Conservation (phyloP, 30 jellyfish, hydroid and myxozoan genomes). For the Cassiopea xamachana region DNA sequence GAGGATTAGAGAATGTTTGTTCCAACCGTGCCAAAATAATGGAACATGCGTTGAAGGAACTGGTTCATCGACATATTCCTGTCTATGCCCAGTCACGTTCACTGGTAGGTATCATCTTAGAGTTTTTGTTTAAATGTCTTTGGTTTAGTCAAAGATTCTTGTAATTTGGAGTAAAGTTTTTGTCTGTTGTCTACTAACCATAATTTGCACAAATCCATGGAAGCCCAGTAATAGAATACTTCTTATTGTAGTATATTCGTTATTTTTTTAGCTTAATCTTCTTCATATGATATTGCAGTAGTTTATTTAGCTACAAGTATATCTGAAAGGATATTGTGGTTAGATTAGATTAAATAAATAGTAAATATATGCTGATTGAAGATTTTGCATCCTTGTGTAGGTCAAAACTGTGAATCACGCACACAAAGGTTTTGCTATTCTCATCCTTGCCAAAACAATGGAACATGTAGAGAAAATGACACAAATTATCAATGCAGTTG, state of each 20-base stretch:
- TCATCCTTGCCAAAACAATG: slow-evolving; percentile 69
- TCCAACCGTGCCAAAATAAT: slow-evolving; percentile 66
- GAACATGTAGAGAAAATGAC: slow-evolving; percentile 59
- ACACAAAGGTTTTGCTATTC: slow-evolving; percentile 47
- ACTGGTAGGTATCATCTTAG: slow-evolving; percentile 16
- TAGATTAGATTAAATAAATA: no score
- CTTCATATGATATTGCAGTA: no score
- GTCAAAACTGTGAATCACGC: slow-evolving; percentile 52
- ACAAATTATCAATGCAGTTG: slow-evolving; percentile 46
- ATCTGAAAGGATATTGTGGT: no score
- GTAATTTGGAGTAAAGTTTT: not conserved
- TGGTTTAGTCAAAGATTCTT: not conserved
- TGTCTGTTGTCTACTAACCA: no score
- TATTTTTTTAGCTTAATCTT: not conserved
- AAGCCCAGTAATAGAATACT: no score
- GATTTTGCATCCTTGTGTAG: not conserved
- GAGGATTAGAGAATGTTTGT: slow-evolving; percentile 34
- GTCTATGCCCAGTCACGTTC: slow-evolving; percentile 21
- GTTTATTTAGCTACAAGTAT: no score
- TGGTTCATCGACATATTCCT: slow-evolving; percentile 27
- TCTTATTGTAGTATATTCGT: not conserved
- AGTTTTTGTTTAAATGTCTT: not conserved
- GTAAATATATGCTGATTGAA: not conserved
- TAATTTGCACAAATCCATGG: no score
- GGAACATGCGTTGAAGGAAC: slow-evolving; percentile 56